phyloP scores from a whole-genome alignment of 2,797 vertebrate genomes.

The Enteromius trimaculatus region DNA sequence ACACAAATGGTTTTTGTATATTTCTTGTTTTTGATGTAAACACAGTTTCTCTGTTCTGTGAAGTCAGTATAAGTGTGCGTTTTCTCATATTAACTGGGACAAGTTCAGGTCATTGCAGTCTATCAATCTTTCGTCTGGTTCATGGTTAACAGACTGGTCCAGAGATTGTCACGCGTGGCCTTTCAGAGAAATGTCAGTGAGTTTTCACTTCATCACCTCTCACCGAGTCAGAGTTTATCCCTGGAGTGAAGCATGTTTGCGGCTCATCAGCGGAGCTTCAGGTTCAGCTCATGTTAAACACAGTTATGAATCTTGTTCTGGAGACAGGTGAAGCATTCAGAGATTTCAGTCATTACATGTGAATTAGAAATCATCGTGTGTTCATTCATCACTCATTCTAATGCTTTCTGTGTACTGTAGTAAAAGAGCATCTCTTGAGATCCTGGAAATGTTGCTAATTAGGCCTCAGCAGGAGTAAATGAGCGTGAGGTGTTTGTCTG shows the following conservation, averaged over 20 bases:
- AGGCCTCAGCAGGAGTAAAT: not conserved
- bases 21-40: not conserved
- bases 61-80: not conserved
- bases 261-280: not conserved
- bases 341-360: not conserved
- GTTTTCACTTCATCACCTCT: slow-evolving; percentile 50
- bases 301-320: not conserved
- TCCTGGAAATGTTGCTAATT: not conserved
- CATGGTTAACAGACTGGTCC: not conserved
- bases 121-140: slow-evolving; percentile 25
- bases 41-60: not conserved
- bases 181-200: slow-evolving; percentile 59
- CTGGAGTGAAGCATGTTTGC: not conserved
- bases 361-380: not conserved
- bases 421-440: not conserved
- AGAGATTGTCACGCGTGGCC: slow-evolving; percentile 22
- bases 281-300: not conserved
- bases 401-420: not conserved
- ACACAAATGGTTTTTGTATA: not conserved
- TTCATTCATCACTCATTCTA: not conserved
- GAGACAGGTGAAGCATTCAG: not conserved
- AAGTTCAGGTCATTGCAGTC: not conserved
- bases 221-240: not conserved
- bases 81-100: not conserved
- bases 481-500: not conserved